Base-by-base conservation (phyloP, 2,888 invertebrate species). In the Lithophane semibrunnea region DNA sequence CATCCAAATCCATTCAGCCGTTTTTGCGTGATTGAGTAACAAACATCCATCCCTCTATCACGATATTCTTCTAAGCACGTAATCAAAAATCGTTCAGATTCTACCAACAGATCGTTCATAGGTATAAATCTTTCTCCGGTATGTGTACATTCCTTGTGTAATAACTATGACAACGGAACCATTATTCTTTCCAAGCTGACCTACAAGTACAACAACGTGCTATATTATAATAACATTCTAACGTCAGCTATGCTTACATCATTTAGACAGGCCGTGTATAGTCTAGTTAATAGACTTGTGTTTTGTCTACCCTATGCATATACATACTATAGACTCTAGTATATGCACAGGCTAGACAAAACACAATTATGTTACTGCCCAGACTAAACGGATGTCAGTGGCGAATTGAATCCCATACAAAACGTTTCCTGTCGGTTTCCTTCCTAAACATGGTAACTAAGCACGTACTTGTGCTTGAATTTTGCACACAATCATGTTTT, bases 121-220 rank as follows among this genome's bases (percentile, higher is more conserved):
- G 49, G 42, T 42, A 75, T 52, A n/a, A 44, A 75, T 68, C 7
- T 9, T n/a, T 29, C 21, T 18, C 4, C 37, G 5, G 16, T 24
- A 54, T 21, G 21, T 12, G 58, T 16, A 65, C 60, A 54, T 37
- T 54, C 16, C 37, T 61, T 18, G 16, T 37, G 37, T 49, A 24
- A 60, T 70, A 78, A 49, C 73, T 37, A 63, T 42, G 16, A 21
- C 67, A 73, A 64, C 16, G 7, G 3, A 24, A 13, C 29, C 49
- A 47, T 58, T 79, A 68, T 37, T 58, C 56, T 68, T 64, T 58
- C 13, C 8, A 60, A 52, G 56, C 73, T 79, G 18, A 37, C 29
- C 61, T 61, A 44, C 3, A 29, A 16, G n/a, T 13, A 16, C 56
- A 18, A 63, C 49, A 67, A 24, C 12, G 56, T 44, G 16, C 18